Conservation (phyloP, 2,113 vertebrate species). For the Nibea coibor region DNA sequence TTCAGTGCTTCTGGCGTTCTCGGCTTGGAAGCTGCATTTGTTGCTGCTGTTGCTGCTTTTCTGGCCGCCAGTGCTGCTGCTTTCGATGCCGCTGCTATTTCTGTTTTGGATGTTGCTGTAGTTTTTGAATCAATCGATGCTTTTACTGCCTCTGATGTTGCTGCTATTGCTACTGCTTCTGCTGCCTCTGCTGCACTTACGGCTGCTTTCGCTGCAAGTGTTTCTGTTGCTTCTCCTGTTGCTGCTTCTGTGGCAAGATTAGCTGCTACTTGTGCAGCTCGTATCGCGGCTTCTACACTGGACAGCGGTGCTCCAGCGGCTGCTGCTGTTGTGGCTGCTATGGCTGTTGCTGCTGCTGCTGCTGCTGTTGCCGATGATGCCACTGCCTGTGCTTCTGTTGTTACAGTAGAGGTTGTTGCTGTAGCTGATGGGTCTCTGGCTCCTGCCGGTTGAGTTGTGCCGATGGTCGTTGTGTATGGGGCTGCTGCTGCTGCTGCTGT, state of each 20-base stretch:
- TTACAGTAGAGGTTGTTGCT: neutral
- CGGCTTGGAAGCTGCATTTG: neutral
- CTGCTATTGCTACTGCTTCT: neutral
- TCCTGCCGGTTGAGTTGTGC: neutral
- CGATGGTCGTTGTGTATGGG: neutral
- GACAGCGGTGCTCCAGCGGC: neutral
- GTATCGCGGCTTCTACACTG: neutral
- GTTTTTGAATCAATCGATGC: neutral
- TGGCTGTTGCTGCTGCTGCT: conserved; percentile 28
- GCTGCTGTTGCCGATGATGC: neutral
- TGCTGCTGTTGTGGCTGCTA: conserved; percentile 14
- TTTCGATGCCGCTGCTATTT: neutral
- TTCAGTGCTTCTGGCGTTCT: neutral
- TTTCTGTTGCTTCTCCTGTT: neutral
- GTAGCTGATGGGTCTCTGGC: neutral
- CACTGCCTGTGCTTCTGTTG: neutral
- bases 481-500: neutral
- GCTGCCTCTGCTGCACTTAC: neutral
- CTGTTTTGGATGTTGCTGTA: neutral
- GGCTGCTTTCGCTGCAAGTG: neutral
- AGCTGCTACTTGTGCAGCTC: conserved; percentile 9
- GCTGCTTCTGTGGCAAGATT: neutral
- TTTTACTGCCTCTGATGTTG: neutral
- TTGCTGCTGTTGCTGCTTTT: conserved; percentile 9
- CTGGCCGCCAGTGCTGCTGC: conserved; percentile 7